phyloP scores from a whole-genome alignment of 2,113 vertebrate genomes.

The Fulmarus glacialis region DNA sequence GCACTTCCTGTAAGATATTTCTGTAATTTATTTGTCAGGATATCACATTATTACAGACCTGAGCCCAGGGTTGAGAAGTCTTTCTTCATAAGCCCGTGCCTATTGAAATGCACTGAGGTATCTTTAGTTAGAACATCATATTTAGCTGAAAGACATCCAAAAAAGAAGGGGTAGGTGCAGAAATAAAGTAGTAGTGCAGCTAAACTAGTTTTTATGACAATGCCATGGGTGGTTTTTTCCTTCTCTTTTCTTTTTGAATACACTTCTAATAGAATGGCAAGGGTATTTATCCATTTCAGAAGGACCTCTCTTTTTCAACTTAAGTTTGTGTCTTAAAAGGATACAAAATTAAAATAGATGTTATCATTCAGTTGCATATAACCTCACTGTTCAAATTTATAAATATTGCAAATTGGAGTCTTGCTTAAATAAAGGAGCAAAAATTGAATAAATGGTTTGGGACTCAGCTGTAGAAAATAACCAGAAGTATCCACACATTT shows the following conservation, averaged over 20 bases:
- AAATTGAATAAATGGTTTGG: neutral
- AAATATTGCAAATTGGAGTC: neutral
- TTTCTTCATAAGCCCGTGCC: neutral
- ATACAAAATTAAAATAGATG: neutral
- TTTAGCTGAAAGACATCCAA: neutral
- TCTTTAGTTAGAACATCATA: neutral
- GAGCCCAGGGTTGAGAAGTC: neutral
- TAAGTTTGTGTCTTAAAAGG: neutral
- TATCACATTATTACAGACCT: neutral
- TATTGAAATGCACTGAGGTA: neutral
- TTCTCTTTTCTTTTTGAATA: neutral
- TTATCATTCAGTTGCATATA: neutral
- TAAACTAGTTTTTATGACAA: neutral
- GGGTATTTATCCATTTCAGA: neutral
- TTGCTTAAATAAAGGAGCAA: neutral
- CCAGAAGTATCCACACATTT: fast-evolving
- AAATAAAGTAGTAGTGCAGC: neutral
- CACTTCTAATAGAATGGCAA: neutral
- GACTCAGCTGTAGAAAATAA: neutral
- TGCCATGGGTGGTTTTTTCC: fast-evolving
- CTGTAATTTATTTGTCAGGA: neutral
- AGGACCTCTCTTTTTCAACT: neutral
- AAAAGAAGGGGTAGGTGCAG: neutral
- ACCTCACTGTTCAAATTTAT: neutral
- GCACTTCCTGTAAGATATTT: neutral